phyloP scores from a whole-genome alignment of 2,113 vertebrate species.

The Brachypteracias leptosomus region DNA sequence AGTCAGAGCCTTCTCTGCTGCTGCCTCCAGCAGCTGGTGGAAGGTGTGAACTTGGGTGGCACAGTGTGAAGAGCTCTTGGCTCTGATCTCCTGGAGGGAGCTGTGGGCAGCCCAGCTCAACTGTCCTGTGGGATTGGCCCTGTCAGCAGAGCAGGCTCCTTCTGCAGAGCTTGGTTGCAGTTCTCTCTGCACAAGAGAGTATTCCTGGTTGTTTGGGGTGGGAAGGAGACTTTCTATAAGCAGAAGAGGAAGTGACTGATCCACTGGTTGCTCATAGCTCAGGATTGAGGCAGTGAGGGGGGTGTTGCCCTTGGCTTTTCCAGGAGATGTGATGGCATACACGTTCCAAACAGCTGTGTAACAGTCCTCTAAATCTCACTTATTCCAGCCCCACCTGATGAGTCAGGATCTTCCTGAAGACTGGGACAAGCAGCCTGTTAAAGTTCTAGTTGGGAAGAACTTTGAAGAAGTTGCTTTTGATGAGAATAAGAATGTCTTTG shows the following conservation, averaged over 20 bases:
- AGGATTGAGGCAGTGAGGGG: neutral
- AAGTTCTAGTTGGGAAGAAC: constrained; percentile 92
- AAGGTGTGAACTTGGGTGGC: neutral
- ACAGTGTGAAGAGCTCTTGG: neutral
- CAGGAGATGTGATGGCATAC: neutral
- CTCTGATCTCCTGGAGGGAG: neutral
- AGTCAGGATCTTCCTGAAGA: constrained; percentile 95
- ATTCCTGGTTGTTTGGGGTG: neutral
- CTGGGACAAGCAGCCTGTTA: constrained; percentile 94
- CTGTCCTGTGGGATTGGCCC: neutral
- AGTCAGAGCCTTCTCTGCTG: neutral
- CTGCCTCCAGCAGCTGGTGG: neutral
- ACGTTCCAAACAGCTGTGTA: neutral
- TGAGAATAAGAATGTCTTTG: constrained; percentile 89
- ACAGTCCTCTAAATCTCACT: neutral
- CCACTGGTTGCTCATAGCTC: neutral
- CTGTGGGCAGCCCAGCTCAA: neutral
- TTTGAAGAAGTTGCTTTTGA: constrained; percentile 94
- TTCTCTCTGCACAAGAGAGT: neutral
- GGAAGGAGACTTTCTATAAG: neutral
- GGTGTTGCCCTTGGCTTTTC: neutral
- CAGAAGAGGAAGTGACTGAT: neutral
- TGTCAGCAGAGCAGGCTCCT: neutral
- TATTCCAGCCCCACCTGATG: constrained; percentile 92
- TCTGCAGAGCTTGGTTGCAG: neutral